A percentile compares a stretch with the other conserved stretches of the same genome.
These are phyloP conservation scores for Capitella teleta DNA, from an alignment of 1,140 invertebrate species.

Conservation along the genomic window DNA sequence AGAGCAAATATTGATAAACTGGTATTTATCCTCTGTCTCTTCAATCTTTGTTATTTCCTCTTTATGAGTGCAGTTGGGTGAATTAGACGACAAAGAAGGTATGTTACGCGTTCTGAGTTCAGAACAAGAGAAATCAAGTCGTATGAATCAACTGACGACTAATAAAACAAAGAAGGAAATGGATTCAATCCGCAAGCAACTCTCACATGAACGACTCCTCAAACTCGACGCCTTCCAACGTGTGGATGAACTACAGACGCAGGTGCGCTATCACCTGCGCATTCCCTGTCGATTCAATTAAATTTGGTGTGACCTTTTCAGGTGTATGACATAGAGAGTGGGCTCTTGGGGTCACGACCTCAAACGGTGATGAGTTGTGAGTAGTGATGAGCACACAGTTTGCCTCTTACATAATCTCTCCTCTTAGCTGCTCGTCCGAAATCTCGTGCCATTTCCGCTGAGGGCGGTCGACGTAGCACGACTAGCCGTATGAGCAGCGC, in stretches of 20 bases:
- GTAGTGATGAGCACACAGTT: no score
- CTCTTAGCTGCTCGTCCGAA: no score
- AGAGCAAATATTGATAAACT: constrained; percentile 36
- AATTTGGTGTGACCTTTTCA: no score
- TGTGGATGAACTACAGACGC: constrained; percentile 33
- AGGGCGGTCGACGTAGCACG: no score
- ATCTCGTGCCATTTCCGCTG: no score
- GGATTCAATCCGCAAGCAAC: constrained; percentile 21
- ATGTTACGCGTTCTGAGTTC: constrained; percentile 20
- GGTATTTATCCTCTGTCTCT: constrained; percentile 16
- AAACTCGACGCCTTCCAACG: constrained; percentile 35
- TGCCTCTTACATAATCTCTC: no score
- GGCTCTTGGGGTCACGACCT: no score
- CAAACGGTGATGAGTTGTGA: no score
- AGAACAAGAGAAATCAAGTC: constrained; percentile 24
- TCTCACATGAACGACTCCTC: constrained; percentile 26
- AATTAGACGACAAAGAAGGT: constrained; percentile 29
- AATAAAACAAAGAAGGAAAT: constrained; percentile 30
- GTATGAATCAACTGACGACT: constrained; percentile 20
- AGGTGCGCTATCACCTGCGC: no score
- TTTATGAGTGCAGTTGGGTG: constrained; percentile 18
- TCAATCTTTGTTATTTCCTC: neutral
- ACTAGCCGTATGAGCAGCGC: no score
- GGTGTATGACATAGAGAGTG: no score
- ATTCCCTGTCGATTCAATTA: no score